Evolutionary conservation across 2,888 invertebrate genomes (phyloP).

Genomic region (Tineola bisselliella): DNA sequence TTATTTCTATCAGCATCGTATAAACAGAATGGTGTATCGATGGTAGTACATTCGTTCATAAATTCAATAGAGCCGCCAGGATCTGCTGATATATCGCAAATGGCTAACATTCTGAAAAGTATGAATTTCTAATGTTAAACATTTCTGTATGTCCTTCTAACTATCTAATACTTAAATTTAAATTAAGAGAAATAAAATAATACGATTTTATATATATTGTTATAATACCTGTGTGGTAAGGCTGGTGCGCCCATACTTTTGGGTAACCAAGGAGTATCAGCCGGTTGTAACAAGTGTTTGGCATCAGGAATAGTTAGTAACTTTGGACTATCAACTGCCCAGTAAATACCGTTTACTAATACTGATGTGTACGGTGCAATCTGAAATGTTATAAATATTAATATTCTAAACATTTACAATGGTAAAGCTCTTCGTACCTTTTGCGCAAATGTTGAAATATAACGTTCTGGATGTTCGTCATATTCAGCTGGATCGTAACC

Average conservation of each 20-base stretch:
- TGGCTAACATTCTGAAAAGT: slow-evolving; percentile 79
- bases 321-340: slow-evolving; percentile 97
- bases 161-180: no score
- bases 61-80: slow-evolving; percentile 99
- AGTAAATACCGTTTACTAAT: slow-evolving; percentile 98
- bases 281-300: slow-evolving; percentile 88
- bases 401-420: not conserved
- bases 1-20: slow-evolving; percentile 99
- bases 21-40: slow-evolving; percentile 98
- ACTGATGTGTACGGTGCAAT: slow-evolving; percentile 98
- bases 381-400: slow-evolving; percentile 37
- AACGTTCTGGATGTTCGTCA: slow-evolving; percentile 91
- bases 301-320: slow-evolving; percentile 97
- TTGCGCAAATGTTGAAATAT: slow-evolving; percentile 95
- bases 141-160: no score
- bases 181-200: no score
- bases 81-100: slow-evolving; percentile 99
- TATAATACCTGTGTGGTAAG: slow-evolving; percentile 74
- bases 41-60: slow-evolving; percentile 99
- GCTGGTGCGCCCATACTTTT: slow-evolving; percentile 88
- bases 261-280: slow-evolving; percentile 93
- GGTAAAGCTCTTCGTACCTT: slow-evolving; percentile 62
- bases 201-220: no score
- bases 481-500: slow-evolving; percentile 88
- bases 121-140: not conserved